These are phyloP conservation scores for Drosophila setifemur DNA, from an alignment of 1,140 invertebrate species.

Conservation along the genomic window DNA sequence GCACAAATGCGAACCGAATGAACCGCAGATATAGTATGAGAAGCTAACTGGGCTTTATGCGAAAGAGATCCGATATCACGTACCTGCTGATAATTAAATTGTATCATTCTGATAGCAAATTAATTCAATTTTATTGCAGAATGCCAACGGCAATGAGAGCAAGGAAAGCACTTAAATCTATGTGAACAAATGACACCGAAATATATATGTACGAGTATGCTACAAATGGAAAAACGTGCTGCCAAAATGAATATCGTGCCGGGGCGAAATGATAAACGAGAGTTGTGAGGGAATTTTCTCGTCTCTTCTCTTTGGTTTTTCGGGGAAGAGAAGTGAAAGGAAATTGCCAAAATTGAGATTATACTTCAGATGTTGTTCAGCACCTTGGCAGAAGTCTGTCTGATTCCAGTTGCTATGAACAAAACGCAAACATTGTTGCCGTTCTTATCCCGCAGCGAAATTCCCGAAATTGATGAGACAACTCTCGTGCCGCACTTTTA, in stretches of 20 bases:
- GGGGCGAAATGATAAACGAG: slow-evolving; percentile 24
- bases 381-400: background rate
- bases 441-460: background rate
- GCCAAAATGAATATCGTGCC: slow-evolving; percentile 27
- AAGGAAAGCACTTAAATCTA: slow-evolving; percentile 23
- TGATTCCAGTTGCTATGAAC: no score
- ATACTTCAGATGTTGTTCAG: slow-evolving; percentile 3
- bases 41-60: slow-evolving; percentile 13
- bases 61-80: slow-evolving; percentile 21
- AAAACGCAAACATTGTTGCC: background rate
- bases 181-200: slow-evolving; percentile 18
- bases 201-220: no score
- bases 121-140: slow-evolving; percentile 46
- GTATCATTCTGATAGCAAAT: slow-evolving; percentile 24
- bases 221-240: slow-evolving; percentile 44
- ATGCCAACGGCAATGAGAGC: background rate
- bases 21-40: slow-evolving; percentile 5
- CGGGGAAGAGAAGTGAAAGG: background rate
- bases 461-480: slow-evolving; percentile 33
- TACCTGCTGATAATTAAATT: slow-evolving; percentile 38
- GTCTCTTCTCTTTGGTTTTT: background rate
- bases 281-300: slow-evolving; percentile 12
- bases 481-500: slow-evolving; percentile 30
- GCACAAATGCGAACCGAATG: slow-evolving; percentile 12
- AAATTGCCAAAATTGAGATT: slow-evolving; percentile 38